Evolutionary conservation across 53 echinoderm and acorn worm genomes (phyloP).

Genomic region (Pentamera pediparva): DNA sequence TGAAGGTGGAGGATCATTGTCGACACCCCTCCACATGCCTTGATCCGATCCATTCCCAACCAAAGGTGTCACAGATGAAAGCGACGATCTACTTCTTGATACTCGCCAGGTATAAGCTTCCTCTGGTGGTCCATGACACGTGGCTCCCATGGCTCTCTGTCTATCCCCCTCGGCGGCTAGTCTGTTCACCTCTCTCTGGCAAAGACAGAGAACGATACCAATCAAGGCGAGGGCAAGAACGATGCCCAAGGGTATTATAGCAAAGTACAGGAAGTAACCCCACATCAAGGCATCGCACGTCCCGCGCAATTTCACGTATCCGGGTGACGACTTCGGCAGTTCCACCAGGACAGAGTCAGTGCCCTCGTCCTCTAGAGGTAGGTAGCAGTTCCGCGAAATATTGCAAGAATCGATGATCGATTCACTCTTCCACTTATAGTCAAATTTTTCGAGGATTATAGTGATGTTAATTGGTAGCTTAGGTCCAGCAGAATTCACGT

Average conservation of each 20-base stretch:
- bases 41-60: background rate
- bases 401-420: background rate
- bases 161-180: constrained; percentile 32
- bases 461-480: too few relatives aligned
- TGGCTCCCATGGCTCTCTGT: background rate
- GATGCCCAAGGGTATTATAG: constrained; percentile 19
- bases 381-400: background rate
- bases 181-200: constrained; percentile 31
- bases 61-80: background rate
- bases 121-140: background rate
- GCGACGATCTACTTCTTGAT: background rate
- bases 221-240: background rate
- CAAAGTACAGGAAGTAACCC: constrained; percentile 34
- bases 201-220: constrained; percentile 1
- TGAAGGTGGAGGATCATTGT: constrained; percentile 12
- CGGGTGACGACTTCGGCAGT: background rate
- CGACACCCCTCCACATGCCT: background rate
- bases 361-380: background rate
- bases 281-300: constrained; percentile 13
- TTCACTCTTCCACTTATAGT: background rate
- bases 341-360: background rate
- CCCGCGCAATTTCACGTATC: background rate
- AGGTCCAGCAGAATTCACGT: background rate
- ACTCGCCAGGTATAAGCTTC: background rate
- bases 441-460: too few relatives aligned